Conservation (phyloP, 2,797 vertebrate genomes). For the Schizothorax lantsangensis region DNA sequence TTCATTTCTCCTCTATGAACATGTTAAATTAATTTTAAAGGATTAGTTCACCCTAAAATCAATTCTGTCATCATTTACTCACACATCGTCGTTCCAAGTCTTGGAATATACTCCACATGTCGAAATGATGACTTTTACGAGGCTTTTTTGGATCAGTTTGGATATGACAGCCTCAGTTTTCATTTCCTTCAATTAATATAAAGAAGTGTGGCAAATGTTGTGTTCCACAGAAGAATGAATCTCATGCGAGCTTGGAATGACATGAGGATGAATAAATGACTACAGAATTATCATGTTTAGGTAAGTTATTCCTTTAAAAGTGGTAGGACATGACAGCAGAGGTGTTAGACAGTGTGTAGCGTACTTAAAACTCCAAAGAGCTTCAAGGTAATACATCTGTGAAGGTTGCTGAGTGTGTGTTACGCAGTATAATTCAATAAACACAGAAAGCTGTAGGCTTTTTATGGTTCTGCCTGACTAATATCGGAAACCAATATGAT, state of each 20-base stretch:
- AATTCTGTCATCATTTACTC: background rate
- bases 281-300: background rate
- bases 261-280: background rate
- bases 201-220: background rate
- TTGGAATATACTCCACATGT: background rate
- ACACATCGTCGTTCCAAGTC: background rate
- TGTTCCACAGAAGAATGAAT: background rate
- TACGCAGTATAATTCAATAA: slow-evolving; percentile 25
- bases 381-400: background rate
- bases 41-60: background rate
- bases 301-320: background rate
- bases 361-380: background rate
- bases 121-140: background rate
- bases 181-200: background rate
- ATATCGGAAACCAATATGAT: slow-evolving; percentile 8
- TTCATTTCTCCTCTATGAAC: background rate
- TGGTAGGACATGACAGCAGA: background rate
- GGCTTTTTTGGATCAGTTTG: background rate
- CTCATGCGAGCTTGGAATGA: background rate
- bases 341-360: background rate
- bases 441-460: background rate
- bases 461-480: slow-evolving; percentile 23
- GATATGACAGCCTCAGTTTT: background rate
- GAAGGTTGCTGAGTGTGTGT: background rate
- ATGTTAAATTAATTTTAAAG: background rate